A percentile compares a stretch with the other conserved stretches of the same genome.
These are phyloP conservation scores for Phaonia tiefii DNA, from an alignment of 2,888 invertebrate genomes.

Conservation along the genomic window DNA sequence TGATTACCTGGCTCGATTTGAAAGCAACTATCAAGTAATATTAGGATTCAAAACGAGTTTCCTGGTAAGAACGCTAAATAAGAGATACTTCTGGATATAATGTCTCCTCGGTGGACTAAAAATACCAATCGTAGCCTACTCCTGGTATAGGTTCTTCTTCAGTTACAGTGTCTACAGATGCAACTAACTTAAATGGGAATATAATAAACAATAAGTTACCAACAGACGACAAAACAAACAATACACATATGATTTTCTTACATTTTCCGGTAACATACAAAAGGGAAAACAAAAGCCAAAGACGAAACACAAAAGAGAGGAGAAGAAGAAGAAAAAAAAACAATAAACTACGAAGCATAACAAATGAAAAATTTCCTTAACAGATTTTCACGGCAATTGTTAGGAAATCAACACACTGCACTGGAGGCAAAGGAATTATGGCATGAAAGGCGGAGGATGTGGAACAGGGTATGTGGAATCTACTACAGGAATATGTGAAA, in stretches of 20 bases:
- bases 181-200: conserved; percentile 39
- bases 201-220: conserved; percentile 62
- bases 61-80: too few relatives aligned
- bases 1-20: too few relatives aligned
- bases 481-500: conserved; percentile 4
- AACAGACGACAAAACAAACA: conserved; percentile 36
- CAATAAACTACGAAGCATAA: conserved; percentile 48
- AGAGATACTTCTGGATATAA: too few relatives aligned
- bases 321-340: conserved; percentile 24
- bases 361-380: conserved; percentile 55
- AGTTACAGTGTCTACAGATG: conserved; percentile 15
- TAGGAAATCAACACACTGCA: too few relatives aligned
- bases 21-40: too few relatives aligned
- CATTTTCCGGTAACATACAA: conserved; percentile 57
- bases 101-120: too few relatives aligned
- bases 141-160: too few relatives aligned
- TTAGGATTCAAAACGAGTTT: too few relatives aligned
- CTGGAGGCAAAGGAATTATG: neutral
- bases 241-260: conserved; percentile 65
- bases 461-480: neutral
- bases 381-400: conserved; percentile 39
- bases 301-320: neutral
- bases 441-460: conserved; percentile 31
- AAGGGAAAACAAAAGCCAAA: neutral
- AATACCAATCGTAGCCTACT: too few relatives aligned